phyloP scores from a whole-genome alignment of 2,113 vertebrate species.

The Sprattus sprattus region DNA sequence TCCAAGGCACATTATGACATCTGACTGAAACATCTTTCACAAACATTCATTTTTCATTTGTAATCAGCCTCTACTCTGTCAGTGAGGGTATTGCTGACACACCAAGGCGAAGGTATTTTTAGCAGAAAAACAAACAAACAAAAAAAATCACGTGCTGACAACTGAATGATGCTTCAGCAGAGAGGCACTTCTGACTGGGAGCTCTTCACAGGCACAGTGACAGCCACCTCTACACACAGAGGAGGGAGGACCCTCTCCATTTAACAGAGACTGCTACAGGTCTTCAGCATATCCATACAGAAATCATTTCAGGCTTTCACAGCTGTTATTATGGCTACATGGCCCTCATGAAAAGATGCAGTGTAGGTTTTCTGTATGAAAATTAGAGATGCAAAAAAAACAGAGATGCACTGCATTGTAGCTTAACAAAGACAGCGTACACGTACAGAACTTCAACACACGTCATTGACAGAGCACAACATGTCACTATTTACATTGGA shows the following conservation, averaged over 20 bases:
- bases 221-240: not conserved
- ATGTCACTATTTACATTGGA: slow-evolving; percentile 21
- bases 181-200: not conserved
- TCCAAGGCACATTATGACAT: slow-evolving; percentile 1
- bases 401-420: slow-evolving; percentile 25
- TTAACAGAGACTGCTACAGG: not conserved
- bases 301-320: not conserved
- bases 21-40: not conserved
- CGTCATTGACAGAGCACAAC: not conserved
- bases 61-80: not conserved
- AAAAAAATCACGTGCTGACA: not conserved
- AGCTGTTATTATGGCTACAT: not conserved
- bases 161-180: not conserved
- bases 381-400: not conserved
- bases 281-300: not conserved
- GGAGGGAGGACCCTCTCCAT: not conserved
- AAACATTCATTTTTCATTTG: slow-evolving; percentile 1
- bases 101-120: not conserved
- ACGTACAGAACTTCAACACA: not conserved
- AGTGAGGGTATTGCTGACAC: not conserved
- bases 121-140: not conserved
- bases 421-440: slow-evolving; percentile 6
- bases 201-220: not conserved
- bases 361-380: not conserved
- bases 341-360: not conserved